Percentiles rank a stretch among this genome's conserved stretches.
Conservation (phyloP, 2,888 invertebrate genomes). For the Orthonevra nobilis region DNA sequence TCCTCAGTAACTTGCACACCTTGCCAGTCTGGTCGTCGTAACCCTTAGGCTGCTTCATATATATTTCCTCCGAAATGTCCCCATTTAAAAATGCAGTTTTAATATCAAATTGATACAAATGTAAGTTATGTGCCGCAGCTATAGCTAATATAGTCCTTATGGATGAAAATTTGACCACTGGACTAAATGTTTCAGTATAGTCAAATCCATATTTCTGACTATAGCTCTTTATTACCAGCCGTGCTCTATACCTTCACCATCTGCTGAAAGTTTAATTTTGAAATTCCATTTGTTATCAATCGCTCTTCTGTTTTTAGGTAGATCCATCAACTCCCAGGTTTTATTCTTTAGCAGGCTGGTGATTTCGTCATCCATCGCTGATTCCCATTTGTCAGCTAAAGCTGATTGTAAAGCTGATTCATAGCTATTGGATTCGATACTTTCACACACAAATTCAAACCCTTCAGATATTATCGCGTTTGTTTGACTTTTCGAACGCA, state of each 20-base stretch:
- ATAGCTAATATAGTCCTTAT: conserved; percentile 42
- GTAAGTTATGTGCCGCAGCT: conserved; percentile 65
- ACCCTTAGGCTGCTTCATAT: conserved; percentile 30
- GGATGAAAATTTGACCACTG: conserved; percentile 14
- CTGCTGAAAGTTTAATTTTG: conserved; percentile 34
- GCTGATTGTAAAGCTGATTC: too few relatives aligned
- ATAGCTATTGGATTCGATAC: too few relatives aligned
- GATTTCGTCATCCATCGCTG: too few relatives aligned
- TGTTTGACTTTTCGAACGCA: too few relatives aligned
- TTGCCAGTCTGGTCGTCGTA: conserved; percentile 28
- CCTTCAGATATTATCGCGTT: too few relatives aligned
- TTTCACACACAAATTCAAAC: too few relatives aligned
- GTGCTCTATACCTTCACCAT: conserved; percentile 15
- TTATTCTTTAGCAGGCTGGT: too few relatives aligned
- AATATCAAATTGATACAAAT: conserved; percentile 45
- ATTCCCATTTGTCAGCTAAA: too few relatives aligned
- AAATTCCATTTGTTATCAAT: conserved; percentile 51
- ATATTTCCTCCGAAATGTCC: conserved; percentile 24
- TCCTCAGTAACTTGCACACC: conserved; percentile 36
- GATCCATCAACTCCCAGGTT: conserved; percentile 37
- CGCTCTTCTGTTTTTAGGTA: conserved; percentile 8
- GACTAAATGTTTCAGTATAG: conserved; percentile 18
- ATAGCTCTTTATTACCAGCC: conserved; percentile 2
- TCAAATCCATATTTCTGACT: conserved; percentile 16
- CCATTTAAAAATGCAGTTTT: conserved; percentile 53